Base-by-base conservation (phyloP, 2,797 vertebrate genomes). In the Cheirogaleus major region DNA sequence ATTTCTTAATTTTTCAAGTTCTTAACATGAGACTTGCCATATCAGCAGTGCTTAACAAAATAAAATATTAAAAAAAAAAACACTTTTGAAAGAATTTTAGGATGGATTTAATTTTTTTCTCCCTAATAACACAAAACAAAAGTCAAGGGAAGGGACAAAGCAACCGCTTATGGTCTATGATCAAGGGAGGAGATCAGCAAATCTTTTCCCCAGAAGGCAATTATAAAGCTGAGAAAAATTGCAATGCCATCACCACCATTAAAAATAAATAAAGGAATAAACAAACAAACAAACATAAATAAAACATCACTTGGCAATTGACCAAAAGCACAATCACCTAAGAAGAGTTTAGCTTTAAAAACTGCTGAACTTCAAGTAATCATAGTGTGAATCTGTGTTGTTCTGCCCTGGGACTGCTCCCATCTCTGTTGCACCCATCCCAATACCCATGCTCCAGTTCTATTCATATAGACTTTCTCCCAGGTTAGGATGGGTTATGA, bases 61-160 rank as follows among this genome's bases (percentile, higher is more conserved):
- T 43, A 1, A 92, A 92, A 52, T 78, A 76, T 41, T 43, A 41
- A 72, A 25, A 57, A 45, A 45, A 38, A 48, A 73, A 20, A 3
- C 87, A 70, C 13, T 52, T 72, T 57, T 48, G 78, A 48, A 78
- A 59, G 2, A 1, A 69, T 75, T 55, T 92, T 27, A 57, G 52
- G 4, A 38, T 80, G 35, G 30, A 63, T 83, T 93, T 12, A 88
- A 23, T n/a, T 65, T 76, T 85, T 88, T 73, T 27, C 67, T 92
- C 17, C 25, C 5, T 86, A 73, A 48, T 4, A 32, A 12, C 25
- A 73, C 35, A 65, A 61, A 89, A 7, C 38, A 85, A 69, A 75
- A 50, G 11, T 67, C 27, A 72, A 79, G 45, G 43, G 18, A 89
- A 65, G n/a, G 7, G 27, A 13, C 14, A 84, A 23, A 8, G 2